phyloP scores from a whole-genome alignment of 2,888 invertebrate genomes.

The Drymonia ruficornis region DNA sequence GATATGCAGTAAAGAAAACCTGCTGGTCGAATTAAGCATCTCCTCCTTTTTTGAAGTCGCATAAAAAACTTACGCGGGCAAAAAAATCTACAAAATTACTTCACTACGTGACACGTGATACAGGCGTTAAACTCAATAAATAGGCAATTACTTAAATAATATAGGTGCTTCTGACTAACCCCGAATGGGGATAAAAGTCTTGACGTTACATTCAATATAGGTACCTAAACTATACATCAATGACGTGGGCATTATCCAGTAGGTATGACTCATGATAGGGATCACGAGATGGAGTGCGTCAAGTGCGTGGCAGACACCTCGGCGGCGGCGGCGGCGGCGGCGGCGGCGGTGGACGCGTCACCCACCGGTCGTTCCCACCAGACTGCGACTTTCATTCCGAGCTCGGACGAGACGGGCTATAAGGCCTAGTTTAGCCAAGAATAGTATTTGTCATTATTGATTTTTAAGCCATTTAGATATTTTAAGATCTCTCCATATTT shows the following conservation, averaged over 20 bases:
- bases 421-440: background rate
- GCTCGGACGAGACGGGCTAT: conserved; percentile 12
- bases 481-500: too few relatives aligned
- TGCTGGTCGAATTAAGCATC: too few relatives aligned
- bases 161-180: background rate
- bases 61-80: too few relatives aligned
- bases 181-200: too few relatives aligned
- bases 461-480: too few relatives aligned
- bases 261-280: conserved; percentile 45
- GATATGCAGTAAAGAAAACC: too few relatives aligned
- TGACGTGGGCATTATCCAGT: conserved; percentile 45
- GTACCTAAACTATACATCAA: conserved; percentile 24
- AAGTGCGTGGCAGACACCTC: conserved; percentile 40
- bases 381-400: conserved; percentile 21
- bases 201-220: too few relatives aligned
- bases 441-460: background rate
- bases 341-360: conserved; percentile 30
- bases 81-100: too few relatives aligned
- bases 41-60: too few relatives aligned
- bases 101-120: conserved; percentile 2
- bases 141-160: conserved; percentile 31
- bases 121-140: conserved; percentile 27
- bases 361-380: conserved; percentile 31
- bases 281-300: conserved; percentile 31
- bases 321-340: conserved; percentile 38